Percentiles rank a stretch among this genome's conserved stretches.
Conservation (phyloP, 2,113 vertebrate species). For the Sinocyclocheilus anshuiensis region DNA sequence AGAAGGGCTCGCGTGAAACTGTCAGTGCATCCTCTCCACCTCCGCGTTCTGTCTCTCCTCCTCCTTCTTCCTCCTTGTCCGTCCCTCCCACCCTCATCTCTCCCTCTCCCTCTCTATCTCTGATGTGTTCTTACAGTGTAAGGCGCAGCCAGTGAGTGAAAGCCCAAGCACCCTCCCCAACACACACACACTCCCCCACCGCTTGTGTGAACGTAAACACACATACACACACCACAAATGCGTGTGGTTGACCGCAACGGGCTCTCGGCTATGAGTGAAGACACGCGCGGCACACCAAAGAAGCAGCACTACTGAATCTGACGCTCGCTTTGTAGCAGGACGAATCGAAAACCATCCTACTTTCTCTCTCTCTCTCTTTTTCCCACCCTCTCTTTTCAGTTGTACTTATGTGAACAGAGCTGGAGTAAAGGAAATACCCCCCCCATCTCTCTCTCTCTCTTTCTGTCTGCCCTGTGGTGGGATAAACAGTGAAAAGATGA, state of each 20-base stretch:
- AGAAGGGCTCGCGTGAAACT: too few species aligned
- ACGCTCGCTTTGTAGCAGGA: slow-evolving; percentile 56
- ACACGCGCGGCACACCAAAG: slow-evolving; percentile 53
- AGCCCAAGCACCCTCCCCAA: too few species aligned
- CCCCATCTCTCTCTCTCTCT: slow-evolving; percentile 41
- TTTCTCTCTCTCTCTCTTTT: slow-evolving; percentile 28
- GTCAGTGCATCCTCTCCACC: too few species aligned
- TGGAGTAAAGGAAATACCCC: slow-evolving; percentile 38
- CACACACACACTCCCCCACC: not conserved
- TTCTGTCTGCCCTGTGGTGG: slow-evolving; percentile 55
- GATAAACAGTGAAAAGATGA: slow-evolving; percentile 64
- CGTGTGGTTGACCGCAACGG: slow-evolving; percentile 58
- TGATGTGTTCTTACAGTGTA: too few species aligned
- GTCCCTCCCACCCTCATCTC: too few species aligned
- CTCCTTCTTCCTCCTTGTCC: too few species aligned
- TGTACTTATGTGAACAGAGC: slow-evolving; percentile 45
- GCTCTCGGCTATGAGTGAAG: slow-evolving; percentile 60
- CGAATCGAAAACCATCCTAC: slow-evolving; percentile 47
- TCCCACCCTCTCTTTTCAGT: slow-evolving; percentile 49
- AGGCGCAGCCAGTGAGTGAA: too few species aligned
- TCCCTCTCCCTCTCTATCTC: too few species aligned
- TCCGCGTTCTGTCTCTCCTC: too few species aligned
- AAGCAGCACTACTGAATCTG: slow-evolving; percentile 51
- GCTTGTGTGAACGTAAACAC: slow-evolving; percentile 25
- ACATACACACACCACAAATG: slow-evolving; percentile 31